A percentile compares a stretch with the other conserved stretches of the same genome.
Evolutionary conservation across 2,797 vertebrate genomes (phyloP).

Genomic region (Ataeniobius toweri): DNA sequence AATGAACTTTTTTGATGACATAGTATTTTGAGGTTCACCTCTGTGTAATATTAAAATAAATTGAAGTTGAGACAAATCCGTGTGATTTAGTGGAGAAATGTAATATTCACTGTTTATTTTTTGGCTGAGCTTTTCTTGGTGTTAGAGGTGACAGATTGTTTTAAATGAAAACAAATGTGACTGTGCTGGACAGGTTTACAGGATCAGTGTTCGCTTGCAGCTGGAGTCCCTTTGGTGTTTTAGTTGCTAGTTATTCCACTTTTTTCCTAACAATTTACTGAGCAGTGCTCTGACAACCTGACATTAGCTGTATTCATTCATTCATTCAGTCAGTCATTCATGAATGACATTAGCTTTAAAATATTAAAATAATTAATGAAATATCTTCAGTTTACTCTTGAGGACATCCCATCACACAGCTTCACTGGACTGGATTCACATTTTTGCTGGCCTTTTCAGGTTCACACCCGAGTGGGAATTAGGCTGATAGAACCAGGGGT

Average conservation of each 20-base stretch:
- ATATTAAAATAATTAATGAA: not conserved
- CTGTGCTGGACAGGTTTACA: not conserved
- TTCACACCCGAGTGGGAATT: constrained; percentile 56
- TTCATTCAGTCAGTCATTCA: no score
- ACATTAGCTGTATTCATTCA: no score
- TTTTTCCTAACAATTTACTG: not conserved
- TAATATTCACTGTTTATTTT: not conserved
- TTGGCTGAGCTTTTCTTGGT: not conserved
- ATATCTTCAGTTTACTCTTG: not conserved
- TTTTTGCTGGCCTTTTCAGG: constrained; percentile 43
- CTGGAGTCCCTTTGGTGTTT: not conserved
- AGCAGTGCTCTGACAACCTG: no score
- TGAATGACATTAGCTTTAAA: not conserved
- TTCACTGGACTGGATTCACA: constrained; percentile 22
- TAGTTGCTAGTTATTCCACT: not conserved
- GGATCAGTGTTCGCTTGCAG: not conserved
- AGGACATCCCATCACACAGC: not conserved
- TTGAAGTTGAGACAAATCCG: not conserved
- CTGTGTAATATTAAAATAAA: not conserved
- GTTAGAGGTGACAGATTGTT: not conserved
- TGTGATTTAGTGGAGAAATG: not conserved
- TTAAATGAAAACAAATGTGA: not conserved
- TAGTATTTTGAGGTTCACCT: no score
- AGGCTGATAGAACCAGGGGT: constrained; percentile 56
- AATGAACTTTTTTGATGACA: not conserved